Percentiles rank a stretch among this genome's conserved stretches.
phyloP scores from a whole-genome alignment of 2,888 invertebrate genomes.

The Rhorus exstirpatorius region DNA sequence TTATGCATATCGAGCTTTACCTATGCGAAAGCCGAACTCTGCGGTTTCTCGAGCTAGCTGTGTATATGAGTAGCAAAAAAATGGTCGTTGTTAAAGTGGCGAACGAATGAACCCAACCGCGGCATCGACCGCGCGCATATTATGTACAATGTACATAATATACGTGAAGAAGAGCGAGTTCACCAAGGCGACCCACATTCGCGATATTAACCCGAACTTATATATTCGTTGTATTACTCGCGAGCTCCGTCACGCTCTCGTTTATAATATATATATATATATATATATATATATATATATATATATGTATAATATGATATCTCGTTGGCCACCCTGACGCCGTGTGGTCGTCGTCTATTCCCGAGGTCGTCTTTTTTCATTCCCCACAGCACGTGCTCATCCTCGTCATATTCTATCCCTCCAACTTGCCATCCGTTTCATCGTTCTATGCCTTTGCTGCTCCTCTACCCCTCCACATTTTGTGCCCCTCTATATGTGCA shows the following conservation, averaged over 20 bases:
- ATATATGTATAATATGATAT: not conserved
- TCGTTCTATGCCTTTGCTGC: not conserved
- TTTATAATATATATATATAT: conserved; percentile 17
- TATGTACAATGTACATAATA: no score
- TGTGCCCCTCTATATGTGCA: not conserved
- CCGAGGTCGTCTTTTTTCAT: conserved; percentile 57
- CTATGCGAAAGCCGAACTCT: conserved; percentile 25
- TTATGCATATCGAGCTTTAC: conserved; percentile 1
- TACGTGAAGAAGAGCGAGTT: conserved; percentile 43
- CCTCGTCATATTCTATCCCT: conserved; percentile 35
- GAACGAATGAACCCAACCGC: conserved; percentile 47
- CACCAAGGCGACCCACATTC: conserved; percentile 68
- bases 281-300: conserved; percentile 10
- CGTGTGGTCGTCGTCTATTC: conserved; percentile 55
- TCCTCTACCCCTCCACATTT: not conserved
- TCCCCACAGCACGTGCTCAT: conserved; percentile 44
- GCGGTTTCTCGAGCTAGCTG: conserved; percentile 45
- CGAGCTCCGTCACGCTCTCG: conserved; percentile 29
- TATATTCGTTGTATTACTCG: conserved; percentile 57
- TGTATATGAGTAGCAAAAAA: conserved; percentile 56
- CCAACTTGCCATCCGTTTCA: conserved; percentile 1
- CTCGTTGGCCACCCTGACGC: conserved; percentile 44
- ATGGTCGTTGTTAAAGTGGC: conserved; percentile 59
- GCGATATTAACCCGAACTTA: conserved; percentile 67
- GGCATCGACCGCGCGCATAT: conserved; percentile 63